These are phyloP conservation scores for Epinotia demarniana DNA, from an alignment of 2,888 invertebrate species.

Conservation along the genomic window DNA sequence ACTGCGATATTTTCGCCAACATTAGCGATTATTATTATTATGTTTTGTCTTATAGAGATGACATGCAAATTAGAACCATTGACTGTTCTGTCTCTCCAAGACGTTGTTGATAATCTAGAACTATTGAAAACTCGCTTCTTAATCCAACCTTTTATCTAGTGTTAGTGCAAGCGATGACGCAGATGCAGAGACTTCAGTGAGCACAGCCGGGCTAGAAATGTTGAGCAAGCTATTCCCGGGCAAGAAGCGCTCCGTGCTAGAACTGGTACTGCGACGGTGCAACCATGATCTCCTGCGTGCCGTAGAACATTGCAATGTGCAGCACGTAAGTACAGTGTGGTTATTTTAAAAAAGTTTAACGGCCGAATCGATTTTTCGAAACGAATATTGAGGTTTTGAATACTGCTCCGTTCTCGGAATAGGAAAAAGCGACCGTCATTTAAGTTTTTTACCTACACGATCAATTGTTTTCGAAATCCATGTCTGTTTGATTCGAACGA, in stretches of 20 bases:
- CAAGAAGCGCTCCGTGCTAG: constrained; percentile 93
- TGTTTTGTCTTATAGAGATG: no score
- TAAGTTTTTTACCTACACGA: neutral
- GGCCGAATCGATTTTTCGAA: neutral
- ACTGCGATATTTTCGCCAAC: no score
- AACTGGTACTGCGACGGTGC: constrained; percentile 95
- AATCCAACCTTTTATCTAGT: constrained; percentile 32
- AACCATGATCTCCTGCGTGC: constrained; percentile 96
- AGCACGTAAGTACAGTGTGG: constrained; percentile 62
- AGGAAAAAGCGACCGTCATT: neutral
- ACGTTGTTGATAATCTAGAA: no score
- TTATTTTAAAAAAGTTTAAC: neutral
- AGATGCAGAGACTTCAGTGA: constrained; percentile 79
- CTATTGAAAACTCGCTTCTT: neutral
- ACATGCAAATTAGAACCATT: no score
- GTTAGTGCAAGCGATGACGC: constrained; percentile 58
- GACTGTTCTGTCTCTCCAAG: no score
- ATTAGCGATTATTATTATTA: no score
- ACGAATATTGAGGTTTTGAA: neutral
- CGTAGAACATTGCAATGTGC: constrained; percentile 92
- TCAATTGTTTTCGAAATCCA: neutral
- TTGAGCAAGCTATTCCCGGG: constrained; percentile 95
- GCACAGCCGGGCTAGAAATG: constrained; percentile 92
- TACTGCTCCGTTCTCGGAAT: neutral
- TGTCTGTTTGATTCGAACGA: neutral